A percentile compares a stretch with the other conserved stretches of the same genome.
Evolutionary conservation across 1,140 invertebrate species (phyloP).

Genomic region (Bilobella aurantiaca): DNA sequence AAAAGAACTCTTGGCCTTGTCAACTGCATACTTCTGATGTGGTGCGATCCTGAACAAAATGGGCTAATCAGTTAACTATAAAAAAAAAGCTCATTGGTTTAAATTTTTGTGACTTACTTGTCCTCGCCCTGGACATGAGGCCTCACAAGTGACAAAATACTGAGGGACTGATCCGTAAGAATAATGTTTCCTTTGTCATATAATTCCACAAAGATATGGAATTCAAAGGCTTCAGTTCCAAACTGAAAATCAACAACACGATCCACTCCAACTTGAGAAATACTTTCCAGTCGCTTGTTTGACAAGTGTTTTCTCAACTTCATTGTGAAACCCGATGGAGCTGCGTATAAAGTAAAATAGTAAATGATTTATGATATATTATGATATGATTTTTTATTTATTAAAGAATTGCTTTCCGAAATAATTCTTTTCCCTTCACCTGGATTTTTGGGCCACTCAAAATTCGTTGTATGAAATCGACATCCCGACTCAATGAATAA

Average conservation of each 20-base stretch:
- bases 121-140: slow-evolving; percentile 89
- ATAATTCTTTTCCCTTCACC: slow-evolving; percentile 13
- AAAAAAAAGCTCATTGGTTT: too few relatives aligned
- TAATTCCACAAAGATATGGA: slow-evolving; percentile 91
- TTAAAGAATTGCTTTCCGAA: background rate
- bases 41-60: slow-evolving; percentile 40
- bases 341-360: slow-evolving; percentile 16
- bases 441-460: slow-evolving; percentile 96
- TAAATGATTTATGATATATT: slow-evolving; percentile 2
- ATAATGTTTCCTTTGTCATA: slow-evolving; percentile 96
- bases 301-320: slow-evolving; percentile 92
- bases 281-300: slow-evolving; percentile 81
- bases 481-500: slow-evolving; percentile 89
- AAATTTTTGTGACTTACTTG: slow-evolving; percentile 62
- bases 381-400: too few relatives aligned
- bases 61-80: too few relatives aligned
- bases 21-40: slow-evolving; percentile 43
- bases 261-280: slow-evolving; percentile 77
- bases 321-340: slow-evolving; percentile 39
- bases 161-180: slow-evolving; percentile 81
- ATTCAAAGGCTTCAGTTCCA: slow-evolving; percentile 83
- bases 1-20: slow-evolving; percentile 37
- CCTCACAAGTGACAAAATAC: slow-evolving; percentile 84
- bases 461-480: slow-evolving; percentile 83
- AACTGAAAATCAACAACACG: slow-evolving; percentile 87